Evolutionary conservation across 2,797 vertebrate genomes (phyloP).

Genomic region (Anguilla obscura): DNA sequence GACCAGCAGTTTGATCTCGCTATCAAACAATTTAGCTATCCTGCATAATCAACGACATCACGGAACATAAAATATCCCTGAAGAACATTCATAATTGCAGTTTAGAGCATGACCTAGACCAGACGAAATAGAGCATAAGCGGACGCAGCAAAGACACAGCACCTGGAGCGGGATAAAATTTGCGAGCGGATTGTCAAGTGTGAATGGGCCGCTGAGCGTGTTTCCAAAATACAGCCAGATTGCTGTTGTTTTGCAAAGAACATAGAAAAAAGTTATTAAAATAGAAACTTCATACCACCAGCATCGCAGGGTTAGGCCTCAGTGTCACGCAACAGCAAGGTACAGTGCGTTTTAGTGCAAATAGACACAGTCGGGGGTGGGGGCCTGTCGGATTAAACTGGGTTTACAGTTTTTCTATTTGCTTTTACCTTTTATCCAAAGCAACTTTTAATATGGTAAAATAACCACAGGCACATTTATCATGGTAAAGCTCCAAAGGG

Average conservation of each 20-base stretch:
- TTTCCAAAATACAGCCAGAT: slow-evolving; percentile 11
- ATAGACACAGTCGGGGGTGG: background rate
- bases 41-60: background rate
- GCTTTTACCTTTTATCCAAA: no score
- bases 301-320: no score
- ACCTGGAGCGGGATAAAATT: background rate
- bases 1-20: background rate
- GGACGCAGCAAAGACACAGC: background rate
- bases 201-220: background rate
- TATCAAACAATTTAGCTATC: background rate
- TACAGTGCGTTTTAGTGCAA: background rate
- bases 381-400: background rate
- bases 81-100: background rate
- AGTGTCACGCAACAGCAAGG: slow-evolving; percentile 1
- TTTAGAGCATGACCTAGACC: background rate
- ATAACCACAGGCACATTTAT: no score
- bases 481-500: no score
- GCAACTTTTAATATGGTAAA: no score
- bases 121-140: background rate
- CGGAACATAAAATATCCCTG: no score
- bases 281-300: slow-evolving; percentile 14
- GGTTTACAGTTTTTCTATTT: background rate
- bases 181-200: background rate
- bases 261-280: background rate
- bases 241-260: slow-evolving; percentile 15